These are phyloP conservation scores for Danio rerio DNA, from an alignment of 2,113 vertebrate species.

Conservation along the genomic window DNA sequence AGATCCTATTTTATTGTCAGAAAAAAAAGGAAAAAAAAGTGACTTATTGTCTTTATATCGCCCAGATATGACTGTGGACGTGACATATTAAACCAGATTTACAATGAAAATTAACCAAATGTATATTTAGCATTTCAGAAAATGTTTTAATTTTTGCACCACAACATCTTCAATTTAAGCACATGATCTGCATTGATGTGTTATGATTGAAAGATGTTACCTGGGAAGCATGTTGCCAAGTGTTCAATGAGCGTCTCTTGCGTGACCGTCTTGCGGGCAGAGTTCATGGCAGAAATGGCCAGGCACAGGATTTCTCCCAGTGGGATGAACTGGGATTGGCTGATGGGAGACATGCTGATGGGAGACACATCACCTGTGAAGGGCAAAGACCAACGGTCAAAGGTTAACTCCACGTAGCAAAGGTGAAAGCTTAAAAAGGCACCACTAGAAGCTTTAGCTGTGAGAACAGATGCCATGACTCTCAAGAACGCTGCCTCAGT, in stretches of 20 bases:
- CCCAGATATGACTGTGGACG: too few relatives aligned
- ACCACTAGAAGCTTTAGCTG: background rate
- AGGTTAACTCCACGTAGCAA: background rate
- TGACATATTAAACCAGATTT: too few relatives aligned
- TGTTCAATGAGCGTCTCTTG: constrained; percentile 97
- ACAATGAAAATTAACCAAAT: too few relatives aligned
- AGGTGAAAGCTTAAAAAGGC: background rate
- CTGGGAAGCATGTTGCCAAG: constrained; percentile 97
- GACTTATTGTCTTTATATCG: too few relatives aligned
- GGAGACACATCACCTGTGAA: constrained; percentile 97
- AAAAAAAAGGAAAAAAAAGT: too few relatives aligned
- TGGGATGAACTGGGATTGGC: constrained; percentile 98
- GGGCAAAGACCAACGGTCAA: constrained; percentile 62
- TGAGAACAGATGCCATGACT: background rate
- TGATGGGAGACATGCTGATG: constrained; percentile 99
- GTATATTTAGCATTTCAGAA: background rate
- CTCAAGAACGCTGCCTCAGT: background rate
- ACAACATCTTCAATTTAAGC: background rate
- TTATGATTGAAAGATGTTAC: constrained; percentile 72
- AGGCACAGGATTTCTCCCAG: constrained; percentile 97
- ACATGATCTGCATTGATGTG: background rate
- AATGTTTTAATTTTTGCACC: too few relatives aligned
- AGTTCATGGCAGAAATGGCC: constrained; percentile 99
- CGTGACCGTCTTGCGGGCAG: constrained; percentile 94
- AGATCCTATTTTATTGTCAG: too few relatives aligned